Base-by-base conservation (phyloP, 2,113 vertebrate genomes). In the Sinocyclocheilus anshuiensis region DNA sequence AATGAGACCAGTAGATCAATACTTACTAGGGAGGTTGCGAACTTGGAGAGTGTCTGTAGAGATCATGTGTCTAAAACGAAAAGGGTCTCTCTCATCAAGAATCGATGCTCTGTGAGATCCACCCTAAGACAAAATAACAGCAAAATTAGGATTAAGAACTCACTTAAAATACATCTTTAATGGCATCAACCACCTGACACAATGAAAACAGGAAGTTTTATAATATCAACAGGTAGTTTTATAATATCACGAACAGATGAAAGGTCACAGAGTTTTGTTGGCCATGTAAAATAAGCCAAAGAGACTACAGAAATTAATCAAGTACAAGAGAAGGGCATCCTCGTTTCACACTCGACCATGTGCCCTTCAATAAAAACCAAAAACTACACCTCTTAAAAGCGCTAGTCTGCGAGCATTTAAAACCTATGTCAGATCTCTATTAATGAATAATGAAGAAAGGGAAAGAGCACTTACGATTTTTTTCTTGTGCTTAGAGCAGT, bases 51-150 rank as follows among this genome's bases (percentile, higher is more conserved):
- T 97, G 67, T 98, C 96, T 0, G 97, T 94, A 8, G 98, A 95
- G 88, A 99, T 98, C 98, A 99, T 99, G 93, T 99, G 97, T 48
- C 97, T 96, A 48, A 99, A 99, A 2, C 97, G 96, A 91, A 99
- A 97, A 0, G 96, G 97, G 88, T 98, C 98, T 92, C 93, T 96
- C 85, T 99, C 98, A 53, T 99, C 98, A 0, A 91, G 95, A 83
- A 97, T 95, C 0, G 97, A 97, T 1, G 92, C 92, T 33, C 97
- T 94, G 69, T 99, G 98, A 26, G 98, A 96, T 39, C 93, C 95
- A n/a, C 97, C 97, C 98, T 99, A 1, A 90, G 0, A 45, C 6
- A 79, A 72, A 45, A 83, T 29, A 55, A 36, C 61, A 48, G 24
- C 10, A 86, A 18, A 80, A 26, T 20, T 5, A 24, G 6, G 45